Evolutionary conservation across 1,140 invertebrate genomes (phyloP), one percentile per base, ranked within the genome.

Genomic region (Medauroidea extradentata): DNA sequence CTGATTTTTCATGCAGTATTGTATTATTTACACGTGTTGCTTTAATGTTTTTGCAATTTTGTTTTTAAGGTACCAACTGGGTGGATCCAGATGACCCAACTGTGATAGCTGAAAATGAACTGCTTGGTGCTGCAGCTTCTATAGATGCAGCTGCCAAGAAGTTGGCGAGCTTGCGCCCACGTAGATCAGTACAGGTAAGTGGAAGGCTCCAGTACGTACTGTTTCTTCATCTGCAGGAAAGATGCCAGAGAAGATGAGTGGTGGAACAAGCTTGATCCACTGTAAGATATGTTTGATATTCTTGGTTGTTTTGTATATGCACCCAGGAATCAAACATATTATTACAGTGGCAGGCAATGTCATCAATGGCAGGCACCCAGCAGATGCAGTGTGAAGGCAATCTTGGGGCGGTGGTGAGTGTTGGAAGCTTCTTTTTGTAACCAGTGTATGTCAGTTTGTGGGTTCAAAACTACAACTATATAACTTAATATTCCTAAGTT

Each of bases 211-310:
- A 11, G 4, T 11, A 4, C 29, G 29, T 34, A 4, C 29, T 7
- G 29, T 34, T 34, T 34, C 29, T 34, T 4, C 29, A 7, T 34
- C 29, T n/a, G n/a, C 19, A 23, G 21, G 18, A 51, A 11, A 9
- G 8, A 19, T 4, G 2, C 18, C 3, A 3, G 9, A 29, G 27
- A 50, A 23, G 48, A 13, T 8, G n/a, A n/a, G n/a, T n/a, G 29
- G 5, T 14, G 14, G 23, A 42, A 55, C 21, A 46, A 46, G 21
- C 27, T 18, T 34, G 29, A 16, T 25, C 72, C 77, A 76, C 89
- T 84, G 83, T 90, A 76, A 96, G 94, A 98, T 98, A 98, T 98
- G 94, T 98, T 98, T 98, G 94, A 96, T 97, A 97, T 97, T 97
- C 94, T 98, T 97, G 94, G 94, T 97, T 96, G 93, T 94, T 82